Base-by-base conservation (phyloP, 2,113 vertebrate genomes). In the Bothrops jararaca region DNA sequence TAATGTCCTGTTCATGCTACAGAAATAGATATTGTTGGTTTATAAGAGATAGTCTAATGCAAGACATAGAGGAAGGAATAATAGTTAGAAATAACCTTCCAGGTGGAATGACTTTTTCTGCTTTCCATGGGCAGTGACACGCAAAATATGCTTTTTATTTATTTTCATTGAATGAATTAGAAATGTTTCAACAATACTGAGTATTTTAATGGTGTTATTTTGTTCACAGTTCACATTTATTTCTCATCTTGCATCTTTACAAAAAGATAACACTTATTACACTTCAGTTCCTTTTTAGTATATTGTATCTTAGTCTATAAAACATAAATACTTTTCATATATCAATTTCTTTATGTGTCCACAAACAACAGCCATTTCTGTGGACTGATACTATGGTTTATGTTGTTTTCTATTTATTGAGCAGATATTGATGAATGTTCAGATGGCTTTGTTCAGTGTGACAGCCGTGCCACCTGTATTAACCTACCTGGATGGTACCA, bases 401-500 rank as follows among this genome's bases (percentile, higher is more conserved):
- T 90, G 91, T 86, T 96, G 57, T 45, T 95, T 34, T 93, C 90
- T 92, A 94, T 91, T 93, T 93, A 3, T 88, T 96, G 74, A 95
- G 95, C 97, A 99, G 99, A 99, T 95, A 99, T 99, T 60, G 99
- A 99, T 91, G 99, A 99, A 97, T 99, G 99, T 96, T 97, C 97
- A 1, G 98, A 99, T 86, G 99, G 99, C 93, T 99, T 99, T 96
- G 98, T 99, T 94, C 98, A 99, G 95, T 99, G 99, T 2, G 98
- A 99, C 97, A 98, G 98, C 96, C 98, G 98, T 94, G 99, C 99
- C 94, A 98, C 97, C 97, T 99, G 99, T 97, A 98, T 99, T 95
- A 99, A 99, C 97, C 97, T 99, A 96, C 99, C 99, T 29, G 99
- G 99, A 15, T 99, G 99, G 99, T 99, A 99, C 97, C 99, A 99